Conservation (phyloP, 2,888 invertebrate species). For the Torymus aiolomorphi region DNA sequence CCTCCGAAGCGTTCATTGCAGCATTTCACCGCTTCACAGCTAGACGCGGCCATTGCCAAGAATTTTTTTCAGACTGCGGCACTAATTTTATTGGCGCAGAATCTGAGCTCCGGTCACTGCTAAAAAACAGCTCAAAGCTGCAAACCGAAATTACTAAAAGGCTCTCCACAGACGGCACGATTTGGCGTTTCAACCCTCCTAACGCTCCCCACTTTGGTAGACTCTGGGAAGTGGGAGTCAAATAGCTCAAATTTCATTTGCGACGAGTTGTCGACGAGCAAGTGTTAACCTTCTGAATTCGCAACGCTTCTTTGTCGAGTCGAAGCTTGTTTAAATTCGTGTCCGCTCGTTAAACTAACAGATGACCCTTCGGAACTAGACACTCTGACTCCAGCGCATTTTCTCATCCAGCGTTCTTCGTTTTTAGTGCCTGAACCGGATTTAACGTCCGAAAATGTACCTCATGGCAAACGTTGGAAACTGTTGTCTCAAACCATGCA, state of each 20-base stretch:
- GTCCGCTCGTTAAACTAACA: not conserved
- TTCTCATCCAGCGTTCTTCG: not conserved
- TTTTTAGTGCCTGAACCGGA: not conserved
- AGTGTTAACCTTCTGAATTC: not conserved
- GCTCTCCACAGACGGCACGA: not conserved
- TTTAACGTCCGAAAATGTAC: not conserved
- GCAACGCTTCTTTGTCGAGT: not conserved
- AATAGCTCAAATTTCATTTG: not conserved
- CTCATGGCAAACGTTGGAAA: not conserved
- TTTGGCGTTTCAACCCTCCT: not conserved
- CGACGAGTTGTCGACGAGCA: not conserved
- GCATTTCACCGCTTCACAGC: constrained; percentile 58
- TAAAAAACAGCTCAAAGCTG: not conserved
- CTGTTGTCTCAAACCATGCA: not conserved
- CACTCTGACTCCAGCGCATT: not conserved
- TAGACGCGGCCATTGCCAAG: constrained; percentile 58
- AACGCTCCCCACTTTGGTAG: constrained; percentile 10
- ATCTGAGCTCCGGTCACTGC: constrained; percentile 10
- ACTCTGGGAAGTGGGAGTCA: too few species aligned
- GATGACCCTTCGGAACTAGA: not conserved
- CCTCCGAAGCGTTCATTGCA: too few species aligned
- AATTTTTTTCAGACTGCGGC: constrained; percentile 62
- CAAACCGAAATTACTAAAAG: not conserved
- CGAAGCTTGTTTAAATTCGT: not conserved
- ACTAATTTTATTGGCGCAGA: constrained; percentile 62